Percentiles rank a stretch among this genome's conserved stretches.
Evolutionary conservation across 2,888 invertebrate species (phyloP).

Genomic region (Ceratothoa steindachneri): DNA sequence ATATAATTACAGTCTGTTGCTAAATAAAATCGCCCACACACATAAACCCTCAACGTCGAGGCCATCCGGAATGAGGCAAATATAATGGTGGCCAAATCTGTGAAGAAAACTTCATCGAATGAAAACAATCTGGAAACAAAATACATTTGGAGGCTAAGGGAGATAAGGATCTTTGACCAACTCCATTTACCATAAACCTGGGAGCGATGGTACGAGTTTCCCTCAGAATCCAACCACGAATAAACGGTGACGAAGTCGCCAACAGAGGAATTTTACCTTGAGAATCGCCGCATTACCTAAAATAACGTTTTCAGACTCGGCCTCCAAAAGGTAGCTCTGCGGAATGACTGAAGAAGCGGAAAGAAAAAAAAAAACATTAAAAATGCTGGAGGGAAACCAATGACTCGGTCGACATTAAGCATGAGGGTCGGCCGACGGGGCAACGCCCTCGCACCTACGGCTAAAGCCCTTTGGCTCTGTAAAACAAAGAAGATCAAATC

Average conservation of each 20-base stretch:
- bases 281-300: constrained; percentile 72
- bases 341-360: constrained; percentile 56
- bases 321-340: constrained; percentile 82
- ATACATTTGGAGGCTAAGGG: not conserved
- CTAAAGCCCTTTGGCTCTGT: no score
- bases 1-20: no score
- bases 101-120: not conserved
- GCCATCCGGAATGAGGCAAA: no score
- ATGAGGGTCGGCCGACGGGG: no score
- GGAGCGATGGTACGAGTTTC: constrained; percentile 25
- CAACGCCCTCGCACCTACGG: no score
- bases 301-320: constrained; percentile 87
- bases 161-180: not conserved
- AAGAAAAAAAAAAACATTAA: not conserved
- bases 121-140: not conserved
- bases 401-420: no score
- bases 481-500: no score
- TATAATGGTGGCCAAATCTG: not conserved
- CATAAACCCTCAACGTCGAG: no score
- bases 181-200: constrained; percentile 35
- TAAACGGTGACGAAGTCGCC: constrained; percentile 54
- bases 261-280: constrained; percentile 53
- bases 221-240: constrained; percentile 51
- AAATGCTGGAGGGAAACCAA: not conserved
- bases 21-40: no score